A percentile compares a stretch with the other conserved stretches of the same genome.
phyloP scores from a whole-genome alignment of 2,797 vertebrate species.

The Trichosurus vulpecula region DNA sequence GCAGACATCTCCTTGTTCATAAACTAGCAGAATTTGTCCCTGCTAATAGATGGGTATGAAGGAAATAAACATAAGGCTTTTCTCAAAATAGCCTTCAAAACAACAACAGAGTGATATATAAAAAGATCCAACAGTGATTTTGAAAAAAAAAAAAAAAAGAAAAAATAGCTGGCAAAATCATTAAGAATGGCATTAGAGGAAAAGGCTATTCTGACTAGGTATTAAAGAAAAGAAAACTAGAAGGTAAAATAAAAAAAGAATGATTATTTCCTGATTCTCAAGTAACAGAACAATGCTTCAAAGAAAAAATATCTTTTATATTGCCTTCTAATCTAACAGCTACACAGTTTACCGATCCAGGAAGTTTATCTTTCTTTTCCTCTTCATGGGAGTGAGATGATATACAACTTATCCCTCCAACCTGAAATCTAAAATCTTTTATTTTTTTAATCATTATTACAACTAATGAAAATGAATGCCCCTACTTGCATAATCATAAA shows the following conservation, averaged over 20 bases:
- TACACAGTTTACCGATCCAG: conserved; percentile 7
- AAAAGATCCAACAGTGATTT: background rate
- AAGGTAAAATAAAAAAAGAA: conserved; percentile 9
- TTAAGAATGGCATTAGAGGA: background rate
- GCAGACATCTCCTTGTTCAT: conserved; percentile 1
- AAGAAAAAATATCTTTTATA: background rate
- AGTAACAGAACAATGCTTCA: conserved; percentile 1
- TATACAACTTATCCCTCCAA: background rate
- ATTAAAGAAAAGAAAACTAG: conserved; percentile 35
- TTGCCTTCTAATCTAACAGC: conserved; percentile 19
- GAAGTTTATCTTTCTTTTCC: background rate
- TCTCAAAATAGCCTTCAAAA: conserved; percentile 50
- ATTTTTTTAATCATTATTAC: conserved; percentile 39
- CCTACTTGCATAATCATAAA: background rate
- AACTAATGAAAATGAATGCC: conserved; percentile 39
- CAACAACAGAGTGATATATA: background rate
- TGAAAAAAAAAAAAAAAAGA: conserved; percentile 48
- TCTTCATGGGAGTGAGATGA: background rate
- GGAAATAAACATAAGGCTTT: conserved; percentile 49
- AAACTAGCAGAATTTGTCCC: background rate
- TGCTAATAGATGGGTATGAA: conserved; percentile 30
- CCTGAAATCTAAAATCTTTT: conserved; percentile 9
- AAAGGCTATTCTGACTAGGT: background rate
- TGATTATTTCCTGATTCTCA: background rate
- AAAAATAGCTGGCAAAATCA: conserved; percentile 27